Conservation (phyloP, 2,888 invertebrate genomes). For the Hecatera dysodea region DNA sequence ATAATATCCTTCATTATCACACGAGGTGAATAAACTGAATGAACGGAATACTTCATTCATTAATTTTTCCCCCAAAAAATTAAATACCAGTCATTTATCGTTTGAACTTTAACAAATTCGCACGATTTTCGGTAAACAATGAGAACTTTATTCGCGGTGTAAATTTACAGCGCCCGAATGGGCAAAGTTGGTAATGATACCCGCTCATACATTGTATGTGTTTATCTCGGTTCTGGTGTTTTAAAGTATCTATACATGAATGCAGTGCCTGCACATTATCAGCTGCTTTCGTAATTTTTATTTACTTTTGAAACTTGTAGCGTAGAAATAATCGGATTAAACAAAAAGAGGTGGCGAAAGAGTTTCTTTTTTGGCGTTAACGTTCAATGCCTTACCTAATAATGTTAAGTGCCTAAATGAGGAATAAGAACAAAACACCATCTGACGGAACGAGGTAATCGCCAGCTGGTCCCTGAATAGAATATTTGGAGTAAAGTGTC, state of each 20-base stretch:
- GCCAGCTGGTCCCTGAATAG: no score
- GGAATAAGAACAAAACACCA: background rate
- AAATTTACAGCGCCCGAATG: conserved; percentile 54
- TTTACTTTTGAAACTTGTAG: background rate
- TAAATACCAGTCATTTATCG: conserved; percentile 31
- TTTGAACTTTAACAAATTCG: conserved; percentile 51
- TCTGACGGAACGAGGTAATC: background rate
- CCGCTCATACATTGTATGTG: conserved; percentile 16
- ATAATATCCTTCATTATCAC: conserved; percentile 23
- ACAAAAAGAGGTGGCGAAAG: background rate
- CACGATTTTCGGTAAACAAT: conserved; percentile 55
- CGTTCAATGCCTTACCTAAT: background rate
- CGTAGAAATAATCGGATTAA: background rate
- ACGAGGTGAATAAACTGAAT: background rate
- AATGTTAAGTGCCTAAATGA: background rate
- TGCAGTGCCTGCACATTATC: background rate
- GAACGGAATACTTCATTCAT: conserved; percentile 29
- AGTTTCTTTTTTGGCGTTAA: background rate
- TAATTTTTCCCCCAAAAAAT: conserved; percentile 39
- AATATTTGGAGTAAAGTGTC: no score
- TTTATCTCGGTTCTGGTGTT: conserved; percentile 35
- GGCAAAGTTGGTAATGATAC: conserved; percentile 57
- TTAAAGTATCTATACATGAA: conserved; percentile 17
- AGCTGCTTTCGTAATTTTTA: background rate
- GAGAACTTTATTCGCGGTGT: conserved; percentile 48